phyloP scores from a whole-genome alignment of 92 coral and sea anemone genomes.

The Porites cylindrica region DNA sequence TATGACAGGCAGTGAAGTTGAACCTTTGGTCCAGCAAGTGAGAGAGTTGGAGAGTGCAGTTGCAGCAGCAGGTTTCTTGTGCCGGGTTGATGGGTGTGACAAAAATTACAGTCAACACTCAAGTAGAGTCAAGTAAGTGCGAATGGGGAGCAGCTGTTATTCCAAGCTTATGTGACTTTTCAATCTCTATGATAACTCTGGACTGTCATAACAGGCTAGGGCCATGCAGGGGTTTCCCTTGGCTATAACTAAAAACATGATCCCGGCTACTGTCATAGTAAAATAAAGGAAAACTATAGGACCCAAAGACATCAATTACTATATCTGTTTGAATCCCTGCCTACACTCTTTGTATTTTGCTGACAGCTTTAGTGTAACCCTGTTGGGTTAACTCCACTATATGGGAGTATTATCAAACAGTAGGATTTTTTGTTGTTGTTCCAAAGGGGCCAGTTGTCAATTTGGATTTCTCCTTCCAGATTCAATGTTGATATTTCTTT shows the following conservation, averaged over 20 bases:
- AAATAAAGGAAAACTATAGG: constrained; percentile 17
- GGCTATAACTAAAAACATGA: constrained; percentile 20
- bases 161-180: no score
- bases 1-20: constrained; percentile 37
- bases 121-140: neutral
- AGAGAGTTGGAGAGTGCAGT: constrained; percentile 18
- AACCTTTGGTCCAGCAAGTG: constrained; percentile 41
- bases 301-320: constrained; percentile 8
- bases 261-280: constrained; percentile 5
- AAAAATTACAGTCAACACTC: constrained; percentile 43
- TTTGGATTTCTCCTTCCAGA: no score
- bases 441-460: constrained; percentile 9
- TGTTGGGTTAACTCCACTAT: constrained; percentile 12
- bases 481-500: no score
- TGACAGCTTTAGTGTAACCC: constrained; percentile 12
- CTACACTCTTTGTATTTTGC: constrained; percentile 19
- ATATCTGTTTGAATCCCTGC: constrained; percentile 18
- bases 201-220: constrained; percentile 5
- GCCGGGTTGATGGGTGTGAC: constrained; percentile 37
- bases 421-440: constrained; percentile 16
- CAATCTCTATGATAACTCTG: no score
- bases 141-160: no score
- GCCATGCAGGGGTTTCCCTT: constrained; percentile 18
- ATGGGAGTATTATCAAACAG: constrained; percentile 20
- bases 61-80: constrained; percentile 12